Evolutionary conservation across 2,797 vertebrate genomes (phyloP).

Genomic region (Acridotheres tristis): DNA sequence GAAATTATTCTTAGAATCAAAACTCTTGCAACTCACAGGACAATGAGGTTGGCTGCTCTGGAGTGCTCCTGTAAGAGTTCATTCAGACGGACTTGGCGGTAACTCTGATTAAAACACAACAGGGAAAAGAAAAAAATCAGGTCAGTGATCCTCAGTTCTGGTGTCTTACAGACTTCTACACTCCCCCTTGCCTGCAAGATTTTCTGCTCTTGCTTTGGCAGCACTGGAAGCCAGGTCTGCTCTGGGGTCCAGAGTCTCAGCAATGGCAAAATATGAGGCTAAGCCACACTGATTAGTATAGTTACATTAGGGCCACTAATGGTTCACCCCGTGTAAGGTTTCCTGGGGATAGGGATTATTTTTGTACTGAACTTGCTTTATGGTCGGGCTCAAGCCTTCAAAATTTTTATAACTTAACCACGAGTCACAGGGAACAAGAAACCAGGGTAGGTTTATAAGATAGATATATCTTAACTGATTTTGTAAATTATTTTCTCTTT

Average conservation of each 20-base stretch:
- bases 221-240: neutral
- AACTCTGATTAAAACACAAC: constrained; percentile 79
- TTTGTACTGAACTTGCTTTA: neutral
- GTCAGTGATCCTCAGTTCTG: neutral
- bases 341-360: neutral
- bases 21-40: constrained; percentile 86
- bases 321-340: neutral
- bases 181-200: neutral
- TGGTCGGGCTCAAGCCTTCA: neutral
- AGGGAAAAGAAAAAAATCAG: neutral
- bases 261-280: neutral
- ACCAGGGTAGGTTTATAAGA: neutral
- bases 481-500: neutral
- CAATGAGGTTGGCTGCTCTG: constrained; percentile 89
- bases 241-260: neutral
- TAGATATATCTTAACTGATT: neutral
- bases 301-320: neutral
- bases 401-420: neutral
- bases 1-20: neutral
- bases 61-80: constrained; percentile 92
- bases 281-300: neutral
- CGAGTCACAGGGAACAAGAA: neutral
- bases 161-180: neutral
- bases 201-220: neutral
- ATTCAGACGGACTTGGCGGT: constrained; percentile 92